These are phyloP conservation scores for human DNA, from an alignment of 2,113 vertebrate genomes.

Conservation along the genomic window DNA sequence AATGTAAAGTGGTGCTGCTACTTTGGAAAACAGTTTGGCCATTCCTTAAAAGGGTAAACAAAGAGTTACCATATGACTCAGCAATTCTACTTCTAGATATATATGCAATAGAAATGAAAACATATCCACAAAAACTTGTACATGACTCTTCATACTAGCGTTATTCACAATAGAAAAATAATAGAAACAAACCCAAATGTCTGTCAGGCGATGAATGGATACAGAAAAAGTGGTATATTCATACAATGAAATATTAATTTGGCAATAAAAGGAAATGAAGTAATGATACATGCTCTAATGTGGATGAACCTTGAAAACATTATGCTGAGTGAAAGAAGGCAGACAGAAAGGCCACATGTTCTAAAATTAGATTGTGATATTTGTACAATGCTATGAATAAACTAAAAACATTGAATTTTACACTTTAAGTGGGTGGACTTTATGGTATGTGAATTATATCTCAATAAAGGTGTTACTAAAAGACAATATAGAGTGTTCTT, in stretches of 20 bases:
- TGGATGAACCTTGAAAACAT: background rate
- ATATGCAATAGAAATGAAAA: background rate
- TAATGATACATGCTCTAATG: background rate
- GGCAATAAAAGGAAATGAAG: background rate
- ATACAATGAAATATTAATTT: background rate
- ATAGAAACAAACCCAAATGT: background rate
- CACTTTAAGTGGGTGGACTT: background rate
- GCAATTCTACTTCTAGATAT: background rate
- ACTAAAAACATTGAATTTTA: background rate
- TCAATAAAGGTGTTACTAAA: background rate
- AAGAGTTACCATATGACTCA: background rate
- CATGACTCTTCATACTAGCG: background rate
- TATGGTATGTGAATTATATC: background rate
- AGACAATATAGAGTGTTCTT: background rate
- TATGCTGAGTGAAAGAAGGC: background rate
- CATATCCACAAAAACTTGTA: background rate
- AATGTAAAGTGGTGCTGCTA: background rate
- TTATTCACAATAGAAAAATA: background rate
- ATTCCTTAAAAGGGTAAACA: conserved; percentile 31
- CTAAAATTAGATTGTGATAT: conserved; percentile 3
- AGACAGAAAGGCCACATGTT: background rate
- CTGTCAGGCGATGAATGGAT: background rate
- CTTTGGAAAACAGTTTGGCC: background rate
- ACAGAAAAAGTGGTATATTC: background rate
- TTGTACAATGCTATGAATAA: background rate